Percentiles rank a stretch among this genome's conserved stretches.
Evolutionary conservation across 2,113 vertebrate genomes (phyloP).

Genomic region (Melanerpes formicivorus): DNA sequence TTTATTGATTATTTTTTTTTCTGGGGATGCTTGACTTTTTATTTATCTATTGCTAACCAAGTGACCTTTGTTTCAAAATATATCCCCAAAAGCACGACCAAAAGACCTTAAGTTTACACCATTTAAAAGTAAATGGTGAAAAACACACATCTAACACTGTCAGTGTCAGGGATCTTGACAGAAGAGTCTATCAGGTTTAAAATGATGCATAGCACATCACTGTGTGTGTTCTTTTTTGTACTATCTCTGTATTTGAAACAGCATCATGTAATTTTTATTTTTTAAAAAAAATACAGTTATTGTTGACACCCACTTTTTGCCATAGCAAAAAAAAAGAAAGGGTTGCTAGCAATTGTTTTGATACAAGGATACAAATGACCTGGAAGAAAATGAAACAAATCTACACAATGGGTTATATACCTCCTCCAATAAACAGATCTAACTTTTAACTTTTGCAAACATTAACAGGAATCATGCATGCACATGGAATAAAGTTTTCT

Average conservation of each 20-base stretch:
- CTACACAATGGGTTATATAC: neutral
- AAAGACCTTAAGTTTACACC: conserved; percentile 42
- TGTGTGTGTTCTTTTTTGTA: neutral
- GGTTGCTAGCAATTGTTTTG: conserved; percentile 8
- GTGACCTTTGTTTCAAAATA: conserved; percentile 76
- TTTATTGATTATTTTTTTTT: conserved; percentile 80
- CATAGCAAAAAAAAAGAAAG: neutral
- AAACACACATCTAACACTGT: neutral
- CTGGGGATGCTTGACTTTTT: conserved; percentile 80
- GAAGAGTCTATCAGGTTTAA: conserved; percentile 14
- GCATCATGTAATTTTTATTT: neutral
- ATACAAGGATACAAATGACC: neutral
- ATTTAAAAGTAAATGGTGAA: neutral
- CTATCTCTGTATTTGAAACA: conserved; percentile 19
- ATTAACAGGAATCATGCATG: neutral
- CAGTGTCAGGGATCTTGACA: neutral
- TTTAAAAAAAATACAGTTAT: neutral
- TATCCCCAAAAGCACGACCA: neutral
- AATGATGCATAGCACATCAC: neutral
- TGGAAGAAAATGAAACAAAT: neutral
- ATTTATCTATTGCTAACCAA: conserved; percentile 80
- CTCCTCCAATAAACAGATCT: neutral
- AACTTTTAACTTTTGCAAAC: neutral
- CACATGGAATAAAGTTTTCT: neutral
- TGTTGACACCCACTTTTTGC: conserved; percentile 16